phyloP scores from a whole-genome alignment of 2,888 invertebrate species.

The Chrysina gloriosa region DNA sequence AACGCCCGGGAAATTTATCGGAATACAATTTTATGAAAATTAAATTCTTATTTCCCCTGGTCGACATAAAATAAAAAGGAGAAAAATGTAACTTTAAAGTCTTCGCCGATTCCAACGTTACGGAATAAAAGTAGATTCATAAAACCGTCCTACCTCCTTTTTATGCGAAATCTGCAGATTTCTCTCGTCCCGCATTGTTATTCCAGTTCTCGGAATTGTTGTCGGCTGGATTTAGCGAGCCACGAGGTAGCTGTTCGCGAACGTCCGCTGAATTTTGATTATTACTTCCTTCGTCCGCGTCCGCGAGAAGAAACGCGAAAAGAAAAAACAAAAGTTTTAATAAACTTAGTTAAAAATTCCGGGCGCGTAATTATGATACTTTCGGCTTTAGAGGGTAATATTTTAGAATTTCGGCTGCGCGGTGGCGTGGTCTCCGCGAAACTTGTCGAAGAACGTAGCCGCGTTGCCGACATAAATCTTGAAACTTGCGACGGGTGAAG shows the following conservation, averaged over 20 bases:
- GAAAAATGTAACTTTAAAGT: too few species aligned
- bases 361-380: conserved; percentile 18
- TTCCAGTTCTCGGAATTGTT: not conserved
- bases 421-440: not conserved
- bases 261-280: conserved; percentile 14
- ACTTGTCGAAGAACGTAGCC: not conserved
- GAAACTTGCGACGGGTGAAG: too few species aligned
- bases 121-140: too few species aligned
- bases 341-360: conserved; percentile 30
- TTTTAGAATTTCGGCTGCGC: not conserved
- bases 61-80: too few species aligned
- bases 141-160: too few species aligned
- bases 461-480: not conserved
- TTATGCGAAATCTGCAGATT: not conserved
- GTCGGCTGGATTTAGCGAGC: conserved; percentile 1
- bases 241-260: conserved; percentile 10
- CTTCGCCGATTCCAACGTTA: too few species aligned
- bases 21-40: too few species aligned
- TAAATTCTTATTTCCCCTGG: too few species aligned
- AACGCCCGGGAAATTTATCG: too few species aligned
- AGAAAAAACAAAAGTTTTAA: conserved; percentile 25
- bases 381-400: conserved; percentile 17
- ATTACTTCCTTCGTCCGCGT: not conserved
- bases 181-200: not conserved
- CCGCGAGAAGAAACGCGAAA: not conserved